A percentile compares a stretch with the other conserved stretches of the same genome.
phyloP scores from a whole-genome alignment of 2,113 vertebrate species.

The Paramormyrops kingsleyae region DNA sequence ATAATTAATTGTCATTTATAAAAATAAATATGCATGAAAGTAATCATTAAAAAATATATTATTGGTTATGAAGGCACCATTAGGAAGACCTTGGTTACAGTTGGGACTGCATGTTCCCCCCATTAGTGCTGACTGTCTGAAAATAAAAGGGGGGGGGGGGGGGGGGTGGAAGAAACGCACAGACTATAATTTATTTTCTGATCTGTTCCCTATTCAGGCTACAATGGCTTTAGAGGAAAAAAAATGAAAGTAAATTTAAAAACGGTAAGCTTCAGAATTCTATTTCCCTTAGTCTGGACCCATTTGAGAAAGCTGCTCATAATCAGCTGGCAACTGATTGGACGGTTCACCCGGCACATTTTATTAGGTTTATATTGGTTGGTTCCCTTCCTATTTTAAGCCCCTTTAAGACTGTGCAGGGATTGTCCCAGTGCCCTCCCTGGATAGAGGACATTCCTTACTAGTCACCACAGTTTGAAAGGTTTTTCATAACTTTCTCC shows the following conservation, averaged over 20 bases:
- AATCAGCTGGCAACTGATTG: constrained; percentile 52
- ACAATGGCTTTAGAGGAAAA: constrained; percentile 10
- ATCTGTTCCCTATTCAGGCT: constrained; percentile 10
- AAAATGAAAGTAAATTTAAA: constrained; percentile 18
- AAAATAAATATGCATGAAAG: background rate
- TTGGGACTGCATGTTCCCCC: background rate
- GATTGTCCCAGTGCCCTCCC: background rate
- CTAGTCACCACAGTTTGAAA: background rate
- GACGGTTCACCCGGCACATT: constrained; percentile 46
- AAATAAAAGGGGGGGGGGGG: background rate
- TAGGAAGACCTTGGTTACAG: background rate
- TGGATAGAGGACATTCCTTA: background rate
- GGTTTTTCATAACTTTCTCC: background rate
- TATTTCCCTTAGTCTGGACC: constrained; percentile 40
- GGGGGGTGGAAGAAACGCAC: background rate
- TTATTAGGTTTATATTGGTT: constrained; percentile 47
- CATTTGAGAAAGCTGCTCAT: constrained; percentile 38
- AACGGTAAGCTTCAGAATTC: constrained; percentile 31
- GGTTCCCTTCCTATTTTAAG: background rate
- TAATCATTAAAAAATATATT: background rate
- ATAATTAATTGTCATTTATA: background rate
- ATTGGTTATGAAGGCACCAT: background rate
- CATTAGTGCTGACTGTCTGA: background rate
- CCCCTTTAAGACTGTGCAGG: background rate
- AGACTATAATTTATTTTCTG: constrained; percentile 26